A percentile compares a stretch with the other conserved stretches of the same genome.
These are phyloP conservation scores for Micronisus gabar DNA, from an alignment of 2,113 vertebrate genomes.

Conservation along the genomic window DNA sequence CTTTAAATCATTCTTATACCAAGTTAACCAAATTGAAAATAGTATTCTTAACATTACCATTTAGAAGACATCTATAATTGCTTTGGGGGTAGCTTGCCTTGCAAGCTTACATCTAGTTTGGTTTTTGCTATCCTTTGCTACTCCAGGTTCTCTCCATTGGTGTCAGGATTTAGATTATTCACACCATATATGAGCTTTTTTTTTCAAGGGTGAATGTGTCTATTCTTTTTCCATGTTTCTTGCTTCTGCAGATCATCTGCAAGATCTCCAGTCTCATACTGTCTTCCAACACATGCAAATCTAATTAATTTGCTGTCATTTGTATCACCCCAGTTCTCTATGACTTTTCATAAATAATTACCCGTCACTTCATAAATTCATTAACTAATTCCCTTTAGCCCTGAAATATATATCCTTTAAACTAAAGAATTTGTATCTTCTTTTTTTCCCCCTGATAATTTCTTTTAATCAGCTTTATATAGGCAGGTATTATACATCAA, in stretches of 20 bases:
- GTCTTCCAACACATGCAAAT: constrained; percentile 48
- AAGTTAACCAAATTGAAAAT: neutral
- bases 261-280: constrained; percentile 23
- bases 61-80: constrained; percentile 10
- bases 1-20: neutral
- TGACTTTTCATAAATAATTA: constrained; percentile 68
- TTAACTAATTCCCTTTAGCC: constrained; percentile 60
- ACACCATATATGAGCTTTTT: neutral
- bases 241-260: constrained; percentile 27
- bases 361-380: constrained; percentile 60
- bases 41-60: neutral
- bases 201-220: neutral
- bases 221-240: neutral
- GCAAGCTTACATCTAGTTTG: neutral
- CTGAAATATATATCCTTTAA: constrained; percentile 51
- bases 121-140: neutral
- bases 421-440: neutral
- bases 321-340: constrained; percentile 38
- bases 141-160: neutral
- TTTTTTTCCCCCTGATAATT: neutral
- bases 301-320: constrained; percentile 67
- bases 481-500: constrained; percentile 6
- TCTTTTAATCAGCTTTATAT: constrained; percentile 15
- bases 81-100: neutral
- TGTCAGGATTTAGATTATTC: neutral